Evolutionary conservation across 1,140 invertebrate species (phyloP), one percentile per base, ranked within the genome.

Genomic region (Trinorchestia longiramus): DNA sequence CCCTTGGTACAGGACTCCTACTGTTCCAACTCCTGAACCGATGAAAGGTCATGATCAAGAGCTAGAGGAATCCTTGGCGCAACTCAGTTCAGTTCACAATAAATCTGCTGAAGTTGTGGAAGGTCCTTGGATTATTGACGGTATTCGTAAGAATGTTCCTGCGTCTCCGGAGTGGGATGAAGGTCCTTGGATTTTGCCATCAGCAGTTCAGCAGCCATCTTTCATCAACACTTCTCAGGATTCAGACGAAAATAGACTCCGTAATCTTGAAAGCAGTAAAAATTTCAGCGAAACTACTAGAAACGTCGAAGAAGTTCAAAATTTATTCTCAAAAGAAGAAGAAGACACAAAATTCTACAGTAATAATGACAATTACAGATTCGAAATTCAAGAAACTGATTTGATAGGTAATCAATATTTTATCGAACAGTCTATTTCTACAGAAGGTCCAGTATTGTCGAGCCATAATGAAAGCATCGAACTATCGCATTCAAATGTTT

Each of bases 1-100:
- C 43, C 92, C 92, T 6, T 94, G 92, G 92, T 43, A 47, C 43
- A 44, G 92, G 44, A 94, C 92, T 45, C 92, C 92, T 6, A 47
- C 92, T 6, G 44, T 36, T 47, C 43, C 92, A 11, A 90, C 88
- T 43, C 88, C 88, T 90, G 88, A 42, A 42, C 88, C 88, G 4
- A 41, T 4, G 62, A 28, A 36, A 11, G 28, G 28, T 77, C 4
- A 42, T 36, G 88, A 90, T 28, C n/a, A 90, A 17, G 92, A 94
- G 92, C 11, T 19, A 3, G 62, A 1, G 36, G 28, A 3, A 11
- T 36, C 62, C 1, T 28, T 36, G 36, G 8, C 62, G 28, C 62
- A 77, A 28, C 62, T 11, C 1, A 36, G 1, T 23, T 91, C 43
- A 42, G 41, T 42, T 28, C 88, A 42, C 4, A 42, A 42, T 41